Evolutionary conservation across 2,113 vertebrate species (phyloP), one percentile per base, ranked within the genome.

Genomic region (Cochlearius cochlearius): DNA sequence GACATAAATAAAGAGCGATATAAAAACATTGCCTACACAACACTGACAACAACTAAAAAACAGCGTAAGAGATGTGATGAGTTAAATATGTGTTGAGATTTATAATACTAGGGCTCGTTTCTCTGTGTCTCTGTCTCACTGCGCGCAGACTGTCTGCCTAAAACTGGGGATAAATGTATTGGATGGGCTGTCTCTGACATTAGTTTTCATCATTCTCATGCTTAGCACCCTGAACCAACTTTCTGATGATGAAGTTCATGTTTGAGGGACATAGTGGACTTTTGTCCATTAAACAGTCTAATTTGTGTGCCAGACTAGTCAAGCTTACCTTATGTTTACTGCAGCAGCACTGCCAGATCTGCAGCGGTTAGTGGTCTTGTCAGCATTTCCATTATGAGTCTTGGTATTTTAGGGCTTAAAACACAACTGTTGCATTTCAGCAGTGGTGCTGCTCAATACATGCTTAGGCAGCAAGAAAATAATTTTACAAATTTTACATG

Each of bases 231-330:
- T 12, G 13, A 93, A 83, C 38, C 68, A 97, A 68, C 60, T 87
- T 97, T 97, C 78, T 92, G 84, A 60, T 96, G 90, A 92, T 79
- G 59, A 96, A 92, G 67, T 92, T 96, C 27, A n/a, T 73, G 29
- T 83, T 58, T 76, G 87, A 96, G 96, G 47, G 49, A 82, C 68
- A 52, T n/a, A 73, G 64, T 87, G 39, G 74, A 59, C n/a, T 79
- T 96, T 73, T 0, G 2, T 89, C 77, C 69, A 41, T 74, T 92
- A 49, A 32, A 19, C 10, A 72, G 41, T 59, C 72, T 93, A 77
- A 92, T 96, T 92, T 92, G 38, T 75, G 58, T 87, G 73, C 11
- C 15, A 86, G 58, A 41, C 49, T 81, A 78, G 10, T 39, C 78
- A 25, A 91, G 36, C 52, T 92, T 77, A 68, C 25, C 34, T 72